Evolutionary conservation across 2,888 invertebrate species (phyloP).

Genomic region (Biston betularia): DNA sequence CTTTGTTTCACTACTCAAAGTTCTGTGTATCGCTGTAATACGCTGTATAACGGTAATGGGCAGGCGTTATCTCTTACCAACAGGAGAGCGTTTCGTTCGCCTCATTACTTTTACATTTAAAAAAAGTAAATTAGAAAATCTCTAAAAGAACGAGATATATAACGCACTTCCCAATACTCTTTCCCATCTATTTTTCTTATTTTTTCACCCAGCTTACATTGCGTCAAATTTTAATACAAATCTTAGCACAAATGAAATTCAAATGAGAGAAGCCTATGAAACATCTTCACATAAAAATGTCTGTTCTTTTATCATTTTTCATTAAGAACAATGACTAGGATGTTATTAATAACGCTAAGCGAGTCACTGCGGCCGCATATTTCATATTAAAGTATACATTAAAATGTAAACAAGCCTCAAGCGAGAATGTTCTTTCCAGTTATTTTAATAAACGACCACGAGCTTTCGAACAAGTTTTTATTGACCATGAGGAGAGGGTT

Average conservation of each 20-base stretch:
- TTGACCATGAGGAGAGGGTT: too few species aligned
- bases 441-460: conserved; percentile 64
- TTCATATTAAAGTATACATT: conserved; percentile 71
- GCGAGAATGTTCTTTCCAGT: conserved; percentile 63
- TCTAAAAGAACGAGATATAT: too few species aligned
- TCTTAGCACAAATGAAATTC: conserved; percentile 23
- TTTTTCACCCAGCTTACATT: too few species aligned
- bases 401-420: conserved; percentile 70
- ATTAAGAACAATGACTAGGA: conserved; percentile 55
- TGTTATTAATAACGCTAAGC: conserved; percentile 60
- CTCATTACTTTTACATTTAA: too few species aligned
- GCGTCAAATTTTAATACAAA: conserved; percentile 17
- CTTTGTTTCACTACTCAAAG: too few species aligned
- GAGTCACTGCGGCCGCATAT: conserved; percentile 62
- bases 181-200: too few species aligned
- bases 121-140: too few species aligned
- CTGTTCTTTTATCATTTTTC: conserved; percentile 48
- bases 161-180: too few species aligned
- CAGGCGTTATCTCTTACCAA: too few species aligned
- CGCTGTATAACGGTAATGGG: too few species aligned
- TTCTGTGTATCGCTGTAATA: too few species aligned
- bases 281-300: conserved; percentile 35
- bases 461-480: conserved; percentile 37
- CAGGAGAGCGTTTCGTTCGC: too few species aligned
- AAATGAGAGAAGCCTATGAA: conserved; percentile 25